Evolutionary conservation across 2,797 vertebrate species (phyloP).

Genomic region (Intellagama lesueurii): DNA sequence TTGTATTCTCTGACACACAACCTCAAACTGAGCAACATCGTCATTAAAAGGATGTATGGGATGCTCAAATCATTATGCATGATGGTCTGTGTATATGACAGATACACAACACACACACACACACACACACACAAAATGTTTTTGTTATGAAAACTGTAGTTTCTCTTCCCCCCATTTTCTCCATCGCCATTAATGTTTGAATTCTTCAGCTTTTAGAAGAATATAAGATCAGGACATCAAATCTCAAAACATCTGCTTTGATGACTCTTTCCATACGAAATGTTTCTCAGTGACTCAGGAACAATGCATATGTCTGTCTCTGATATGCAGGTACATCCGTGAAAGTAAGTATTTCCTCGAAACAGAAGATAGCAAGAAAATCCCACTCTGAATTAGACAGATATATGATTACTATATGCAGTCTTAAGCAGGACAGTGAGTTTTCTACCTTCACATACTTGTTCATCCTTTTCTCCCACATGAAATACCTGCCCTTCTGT

Average conservation of each 20-base stretch:
- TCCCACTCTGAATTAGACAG: conserved; percentile 38
- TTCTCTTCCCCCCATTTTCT: background rate
- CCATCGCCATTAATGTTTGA: background rate
- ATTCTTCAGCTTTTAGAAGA: background rate
- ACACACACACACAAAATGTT: background rate
- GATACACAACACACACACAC: no score
- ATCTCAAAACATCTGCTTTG: conserved; percentile 10
- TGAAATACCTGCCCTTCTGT: conserved; percentile 10
- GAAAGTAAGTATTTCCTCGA: background rate
- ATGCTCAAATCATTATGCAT: no score
- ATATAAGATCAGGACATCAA: background rate
- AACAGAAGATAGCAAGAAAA: conserved; percentile 15
- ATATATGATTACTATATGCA: background rate
- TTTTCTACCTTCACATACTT: background rate
- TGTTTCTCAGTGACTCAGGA: background rate
- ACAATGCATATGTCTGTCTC: background rate
- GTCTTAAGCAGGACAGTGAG: conserved; percentile 20
- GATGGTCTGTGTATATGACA: no score
- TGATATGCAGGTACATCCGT: background rate
- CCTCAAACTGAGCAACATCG: no score
- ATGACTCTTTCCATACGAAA: background rate
- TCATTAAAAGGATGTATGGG: no score
- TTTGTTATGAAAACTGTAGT: background rate
- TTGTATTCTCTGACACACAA: no score
- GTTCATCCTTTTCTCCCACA: conserved; percentile 28